Conservation (phyloP, 2,888 invertebrate species). For the Deilephila elpenor region DNA sequence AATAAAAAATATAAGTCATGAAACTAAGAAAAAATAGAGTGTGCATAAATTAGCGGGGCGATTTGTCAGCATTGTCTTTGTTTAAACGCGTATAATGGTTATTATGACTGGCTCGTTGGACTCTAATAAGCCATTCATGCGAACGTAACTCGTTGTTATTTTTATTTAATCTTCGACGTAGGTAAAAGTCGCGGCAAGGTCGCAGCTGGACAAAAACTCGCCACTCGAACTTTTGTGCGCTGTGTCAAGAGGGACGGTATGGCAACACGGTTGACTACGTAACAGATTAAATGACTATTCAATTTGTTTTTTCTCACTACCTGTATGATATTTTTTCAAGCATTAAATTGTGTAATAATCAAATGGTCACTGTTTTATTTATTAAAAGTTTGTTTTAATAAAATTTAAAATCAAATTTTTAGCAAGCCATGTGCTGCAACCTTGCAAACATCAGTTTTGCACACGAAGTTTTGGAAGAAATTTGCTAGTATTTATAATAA, state of each 20-base stretch:
- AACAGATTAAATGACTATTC: too few species aligned
- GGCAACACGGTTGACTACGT: conserved; percentile 30
- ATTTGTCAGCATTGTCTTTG: conserved; percentile 25
- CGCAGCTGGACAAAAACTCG: conserved; percentile 51
- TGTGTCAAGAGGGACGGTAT: conserved; percentile 43
- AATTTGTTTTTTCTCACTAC: too few species aligned
- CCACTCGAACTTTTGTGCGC: conserved; percentile 45
- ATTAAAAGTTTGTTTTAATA: too few species aligned
- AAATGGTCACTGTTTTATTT: too few species aligned
- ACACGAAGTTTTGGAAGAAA: too few species aligned
- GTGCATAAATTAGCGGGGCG: conserved; percentile 14
- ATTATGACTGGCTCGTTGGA: conserved; percentile 56
- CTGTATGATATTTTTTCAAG: too few species aligned
- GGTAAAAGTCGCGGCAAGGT: conserved; percentile 64
- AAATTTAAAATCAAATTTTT: too few species aligned
- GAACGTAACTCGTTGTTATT: conserved; percentile 46
- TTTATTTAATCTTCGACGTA: conserved; percentile 54
- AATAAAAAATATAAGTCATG: conserved; percentile 2
- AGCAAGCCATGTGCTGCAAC: too few species aligned
- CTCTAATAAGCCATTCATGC: conserved; percentile 54
- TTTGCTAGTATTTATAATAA: too few species aligned
- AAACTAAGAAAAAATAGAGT: conserved; percentile 12
- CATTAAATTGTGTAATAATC: too few species aligned
- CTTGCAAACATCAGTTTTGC: too few species aligned
- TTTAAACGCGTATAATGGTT: conserved; percentile 32